Evolutionary conservation across 2,113 vertebrate genomes (phyloP).

Genomic region (Mesitornis unicolor): DNA sequence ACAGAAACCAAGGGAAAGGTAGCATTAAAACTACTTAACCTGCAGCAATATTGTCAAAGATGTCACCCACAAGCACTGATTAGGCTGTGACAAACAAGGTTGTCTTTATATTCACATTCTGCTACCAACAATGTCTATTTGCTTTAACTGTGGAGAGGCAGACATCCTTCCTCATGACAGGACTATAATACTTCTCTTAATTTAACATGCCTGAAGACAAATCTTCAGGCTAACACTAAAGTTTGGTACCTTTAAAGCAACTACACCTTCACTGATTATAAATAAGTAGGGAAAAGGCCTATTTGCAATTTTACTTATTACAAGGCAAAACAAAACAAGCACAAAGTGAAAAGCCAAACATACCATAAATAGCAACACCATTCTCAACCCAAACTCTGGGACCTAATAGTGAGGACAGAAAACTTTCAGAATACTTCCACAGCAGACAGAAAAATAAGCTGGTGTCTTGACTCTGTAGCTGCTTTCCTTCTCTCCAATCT

Average conservation of each 20-base stretch:
- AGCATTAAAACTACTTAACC: constrained; percentile 25
- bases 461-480: neutral
- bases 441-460: neutral
- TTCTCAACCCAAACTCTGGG: neutral
- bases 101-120: constrained; percentile 18
- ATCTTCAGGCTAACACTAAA: neutral
- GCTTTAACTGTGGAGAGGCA: neutral
- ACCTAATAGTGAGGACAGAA: neutral
- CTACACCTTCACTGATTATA: neutral
- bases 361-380: neutral
- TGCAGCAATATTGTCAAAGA: constrained; percentile 17
- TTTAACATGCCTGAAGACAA: constrained; percentile 1
- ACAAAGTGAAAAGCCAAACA: neutral
- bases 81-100: constrained; percentile 23
- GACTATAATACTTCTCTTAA: neutral
- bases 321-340: neutral
- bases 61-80: constrained; percentile 14
- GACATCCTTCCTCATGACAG: neutral
- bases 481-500: neutral
- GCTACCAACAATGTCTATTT: neutral
- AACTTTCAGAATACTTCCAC: neutral
- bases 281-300: neutral
- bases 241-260: neutral
- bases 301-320: neutral
- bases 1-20: neutral